phyloP scores from a whole-genome alignment of 1,140 invertebrate genomes.

The Paracyclopina nana region DNA sequence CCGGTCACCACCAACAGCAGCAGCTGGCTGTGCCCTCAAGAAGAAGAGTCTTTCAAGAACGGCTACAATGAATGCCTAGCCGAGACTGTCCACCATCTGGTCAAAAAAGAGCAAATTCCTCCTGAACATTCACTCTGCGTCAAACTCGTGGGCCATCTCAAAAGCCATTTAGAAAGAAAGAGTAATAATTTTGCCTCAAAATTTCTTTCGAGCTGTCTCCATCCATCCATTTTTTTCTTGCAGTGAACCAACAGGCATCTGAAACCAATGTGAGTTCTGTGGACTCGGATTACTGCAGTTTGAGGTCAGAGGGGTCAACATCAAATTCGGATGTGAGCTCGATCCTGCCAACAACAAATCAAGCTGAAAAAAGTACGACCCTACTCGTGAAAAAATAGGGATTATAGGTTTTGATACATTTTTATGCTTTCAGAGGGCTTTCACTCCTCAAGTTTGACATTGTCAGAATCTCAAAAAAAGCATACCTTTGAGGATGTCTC shows the following conservation, averaged over 20 bases:
- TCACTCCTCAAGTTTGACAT: no score
- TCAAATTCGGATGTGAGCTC: background rate
- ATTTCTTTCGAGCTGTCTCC: no score
- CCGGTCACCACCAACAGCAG: no score
- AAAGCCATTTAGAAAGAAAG: conserved; percentile 50
- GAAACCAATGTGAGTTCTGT: background rate
- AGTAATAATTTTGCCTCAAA: no score
- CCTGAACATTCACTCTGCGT: conserved; percentile 56
- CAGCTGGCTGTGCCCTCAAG: no score
- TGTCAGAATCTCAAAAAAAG: no score
- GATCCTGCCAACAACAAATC: background rate
- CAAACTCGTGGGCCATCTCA: conserved; percentile 56
- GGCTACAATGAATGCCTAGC: conserved; percentile 76
- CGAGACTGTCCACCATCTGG: conserved; percentile 68
- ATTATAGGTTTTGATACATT: no score
- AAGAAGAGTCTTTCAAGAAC: conserved; percentile 45
- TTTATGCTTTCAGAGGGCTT: no score
- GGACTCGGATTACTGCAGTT: background rate
- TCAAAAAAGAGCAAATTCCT: conserved; percentile 57
- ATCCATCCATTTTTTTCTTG: no score
- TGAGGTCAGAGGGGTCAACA: background rate
- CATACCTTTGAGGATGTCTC: no score
- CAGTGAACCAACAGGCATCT: background rate
- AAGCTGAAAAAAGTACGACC: no score
- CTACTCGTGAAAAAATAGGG: no score